Conservation (phyloP, 2,888 invertebrate genomes). For the Drosophila monieri region DNA sequence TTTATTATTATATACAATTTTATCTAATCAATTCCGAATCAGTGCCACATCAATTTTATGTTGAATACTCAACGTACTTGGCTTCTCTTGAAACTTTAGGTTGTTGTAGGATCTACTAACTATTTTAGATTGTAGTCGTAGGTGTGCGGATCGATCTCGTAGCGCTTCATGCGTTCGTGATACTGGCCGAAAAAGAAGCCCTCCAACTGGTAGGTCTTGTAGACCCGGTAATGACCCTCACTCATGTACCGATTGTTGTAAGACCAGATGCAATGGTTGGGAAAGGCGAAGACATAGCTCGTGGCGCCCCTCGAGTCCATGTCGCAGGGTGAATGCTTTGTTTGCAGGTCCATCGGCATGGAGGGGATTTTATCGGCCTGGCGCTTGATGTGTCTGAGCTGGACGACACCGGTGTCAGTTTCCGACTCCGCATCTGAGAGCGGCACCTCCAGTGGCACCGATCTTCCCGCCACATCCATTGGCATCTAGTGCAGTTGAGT, state of each 20-base stretch:
- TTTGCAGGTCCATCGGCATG: constrained; percentile 3
- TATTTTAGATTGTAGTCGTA: not conserved
- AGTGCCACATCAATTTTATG: not conserved
- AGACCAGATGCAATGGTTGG: constrained; percentile 19
- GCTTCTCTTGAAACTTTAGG: too few species aligned
- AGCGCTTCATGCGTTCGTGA: constrained; percentile 33
- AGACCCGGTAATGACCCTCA: constrained; percentile 18
- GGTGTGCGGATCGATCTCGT: constrained; percentile 15
- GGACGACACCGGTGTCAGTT: not conserved
- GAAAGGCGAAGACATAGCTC: constrained; percentile 1
- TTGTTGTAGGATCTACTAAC: too few species aligned
- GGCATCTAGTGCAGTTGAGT: not conserved
- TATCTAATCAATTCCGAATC: too few species aligned
- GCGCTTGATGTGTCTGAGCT: not conserved
- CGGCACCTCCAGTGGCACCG: not conserved
- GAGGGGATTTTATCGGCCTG: not conserved
- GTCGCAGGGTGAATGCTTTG: not conserved
- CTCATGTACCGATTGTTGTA: constrained; percentile 7
- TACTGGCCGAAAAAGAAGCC: constrained; percentile 35
- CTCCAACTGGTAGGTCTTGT: constrained; percentile 30
- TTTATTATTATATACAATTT: not conserved
- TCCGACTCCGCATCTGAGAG: not conserved
- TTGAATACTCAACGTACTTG: not conserved
- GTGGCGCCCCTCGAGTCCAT: not conserved
- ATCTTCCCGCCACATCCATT: not conserved